Evolutionary conservation across 1,140 invertebrate genomes (phyloP).

Genomic region (Triops longicaudatus): DNA sequence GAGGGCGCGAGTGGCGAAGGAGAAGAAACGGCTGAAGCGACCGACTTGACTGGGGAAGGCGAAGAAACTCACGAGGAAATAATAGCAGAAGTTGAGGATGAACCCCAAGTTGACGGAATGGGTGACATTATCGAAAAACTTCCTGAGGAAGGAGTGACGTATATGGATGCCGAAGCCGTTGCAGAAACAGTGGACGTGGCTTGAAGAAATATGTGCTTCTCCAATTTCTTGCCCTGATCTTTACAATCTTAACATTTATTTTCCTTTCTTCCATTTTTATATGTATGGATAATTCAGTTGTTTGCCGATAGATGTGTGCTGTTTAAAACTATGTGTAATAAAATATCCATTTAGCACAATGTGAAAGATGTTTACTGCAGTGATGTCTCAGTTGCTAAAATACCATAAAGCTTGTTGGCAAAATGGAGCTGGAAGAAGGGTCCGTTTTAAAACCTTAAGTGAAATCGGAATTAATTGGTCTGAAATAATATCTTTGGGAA

Average conservation of each 20-base stretch:
- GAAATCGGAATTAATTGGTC: too few relatives aligned
- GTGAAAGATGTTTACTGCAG: background rate
- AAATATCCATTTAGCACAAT: background rate
- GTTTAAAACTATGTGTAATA: background rate
- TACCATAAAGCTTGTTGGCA: background rate
- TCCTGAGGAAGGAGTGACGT: background rate
- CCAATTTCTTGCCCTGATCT: background rate
- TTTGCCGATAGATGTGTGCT: background rate
- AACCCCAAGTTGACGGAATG: background rate
- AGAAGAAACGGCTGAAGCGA: constrained; percentile 38
- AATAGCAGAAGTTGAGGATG: background rate
- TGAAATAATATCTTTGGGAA: background rate
- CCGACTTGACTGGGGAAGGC: constrained; percentile 36
- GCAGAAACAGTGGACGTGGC: background rate
- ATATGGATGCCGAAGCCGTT: background rate
- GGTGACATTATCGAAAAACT: background rate
- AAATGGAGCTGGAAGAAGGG: constrained; percentile 11
- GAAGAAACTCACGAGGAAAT: constrained; percentile 24
- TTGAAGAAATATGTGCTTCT: background rate
- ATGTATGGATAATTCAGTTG: background rate
- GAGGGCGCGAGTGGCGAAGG: constrained; percentile 37
- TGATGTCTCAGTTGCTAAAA: background rate
- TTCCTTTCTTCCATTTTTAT: background rate
- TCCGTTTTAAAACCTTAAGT: background rate
- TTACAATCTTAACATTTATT: background rate